Evolutionary conservation across 2,113 vertebrate genomes (phyloP).

Genomic region (Eretmochelys imbricata): DNA sequence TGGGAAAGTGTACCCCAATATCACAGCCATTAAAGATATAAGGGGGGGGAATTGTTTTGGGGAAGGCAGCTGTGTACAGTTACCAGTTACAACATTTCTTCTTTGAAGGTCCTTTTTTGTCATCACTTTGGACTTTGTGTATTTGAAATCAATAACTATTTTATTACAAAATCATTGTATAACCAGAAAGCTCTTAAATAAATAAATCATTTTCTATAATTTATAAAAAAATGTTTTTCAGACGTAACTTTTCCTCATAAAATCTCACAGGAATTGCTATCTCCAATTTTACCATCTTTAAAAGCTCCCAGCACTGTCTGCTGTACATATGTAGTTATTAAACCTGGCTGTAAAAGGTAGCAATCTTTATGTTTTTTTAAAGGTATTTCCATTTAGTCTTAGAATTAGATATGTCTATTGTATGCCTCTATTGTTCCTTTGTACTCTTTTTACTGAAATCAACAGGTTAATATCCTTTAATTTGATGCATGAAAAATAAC

Average conservation of each 20-base stretch:
- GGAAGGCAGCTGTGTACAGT: too few species aligned
- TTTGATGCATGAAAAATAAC: not conserved
- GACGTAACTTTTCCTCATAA: not conserved
- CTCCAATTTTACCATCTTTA: not conserved
- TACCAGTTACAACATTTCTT: too few species aligned
- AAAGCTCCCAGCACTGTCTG: fast-evolving
- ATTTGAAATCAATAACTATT: not conserved
- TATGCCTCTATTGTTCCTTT: not conserved
- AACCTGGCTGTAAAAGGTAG: not conserved
- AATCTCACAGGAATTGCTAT: not conserved
- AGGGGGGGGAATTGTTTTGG: not conserved
- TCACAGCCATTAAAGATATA: not conserved
- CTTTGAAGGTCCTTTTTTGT: not conserved
- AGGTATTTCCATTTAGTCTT: not conserved
- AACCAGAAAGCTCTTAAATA: not conserved
- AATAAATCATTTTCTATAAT: not conserved
- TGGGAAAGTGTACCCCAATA: not conserved
- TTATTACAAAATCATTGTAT: not conserved
- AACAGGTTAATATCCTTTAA: not conserved
- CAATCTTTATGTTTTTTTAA: not conserved
- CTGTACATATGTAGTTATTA: fast-evolving
- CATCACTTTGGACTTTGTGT: not conserved
- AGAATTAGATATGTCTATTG: not conserved
- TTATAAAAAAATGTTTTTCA: not conserved
- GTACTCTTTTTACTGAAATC: not conserved